A percentile compares a stretch with the other conserved stretches of the same genome.
phyloP scores from a whole-genome alignment of 2,113 vertebrate species.

The Accipiter cooperii region DNA sequence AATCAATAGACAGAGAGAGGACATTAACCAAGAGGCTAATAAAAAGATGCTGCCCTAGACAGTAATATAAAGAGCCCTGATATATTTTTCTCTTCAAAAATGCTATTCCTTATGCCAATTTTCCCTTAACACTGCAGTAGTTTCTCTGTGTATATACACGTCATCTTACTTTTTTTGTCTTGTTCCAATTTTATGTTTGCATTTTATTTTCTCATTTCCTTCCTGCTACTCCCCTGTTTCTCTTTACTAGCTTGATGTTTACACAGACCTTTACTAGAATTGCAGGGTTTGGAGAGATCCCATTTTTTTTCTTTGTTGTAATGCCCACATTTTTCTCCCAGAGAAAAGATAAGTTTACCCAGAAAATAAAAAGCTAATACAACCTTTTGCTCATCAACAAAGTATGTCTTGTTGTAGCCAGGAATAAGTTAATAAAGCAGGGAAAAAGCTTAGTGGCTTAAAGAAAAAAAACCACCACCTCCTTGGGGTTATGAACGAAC shows the following conservation, averaged over 20 bases:
- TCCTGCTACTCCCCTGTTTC: slow-evolving; percentile 69
- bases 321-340: slow-evolving; percentile 55
- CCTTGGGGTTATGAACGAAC: slow-evolving; percentile 88
- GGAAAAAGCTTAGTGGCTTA: slow-evolving; percentile 78
- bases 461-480: slow-evolving; percentile 71
- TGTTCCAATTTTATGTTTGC: slow-evolving; percentile 75
- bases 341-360: slow-evolving; percentile 78
- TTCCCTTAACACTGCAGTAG: slow-evolving; percentile 35
- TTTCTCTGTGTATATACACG: slow-evolving; percentile 14
- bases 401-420: slow-evolving; percentile 78
- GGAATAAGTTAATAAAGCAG: slow-evolving; percentile 84
- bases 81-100: slow-evolving; percentile 56
- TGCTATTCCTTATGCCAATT: slow-evolving; percentile 19
- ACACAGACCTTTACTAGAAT: slow-evolving; percentile 72
- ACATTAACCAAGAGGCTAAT: slow-evolving; percentile 70
- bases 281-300: slow-evolving; percentile 63
- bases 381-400: slow-evolving; percentile 83
- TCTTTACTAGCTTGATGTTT: slow-evolving; percentile 69
- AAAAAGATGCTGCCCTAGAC: slow-evolving; percentile 61
- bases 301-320: slow-evolving; percentile 62
- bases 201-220: slow-evolving; percentile 80
- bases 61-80: slow-evolving; percentile 57
- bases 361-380: slow-evolving; percentile 81
- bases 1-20: slow-evolving; percentile 52
- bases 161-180: slow-evolving; percentile 67